Evolutionary conservation across 2,888 invertebrate species (phyloP), one percentile per base, ranked within the genome.

Genomic region (Drosophila pseudotalamancana): DNA sequence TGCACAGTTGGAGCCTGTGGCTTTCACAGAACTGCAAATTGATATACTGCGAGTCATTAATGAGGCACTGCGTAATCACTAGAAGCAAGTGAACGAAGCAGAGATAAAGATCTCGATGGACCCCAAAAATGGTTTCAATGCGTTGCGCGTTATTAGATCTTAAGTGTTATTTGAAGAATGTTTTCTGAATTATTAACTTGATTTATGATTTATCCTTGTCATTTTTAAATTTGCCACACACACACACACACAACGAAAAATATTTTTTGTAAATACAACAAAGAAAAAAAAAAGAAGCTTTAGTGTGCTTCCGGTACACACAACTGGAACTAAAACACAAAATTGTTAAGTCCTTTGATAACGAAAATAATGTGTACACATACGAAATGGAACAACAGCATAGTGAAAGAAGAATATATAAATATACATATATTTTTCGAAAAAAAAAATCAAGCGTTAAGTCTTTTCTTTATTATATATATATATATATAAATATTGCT

Each of bases 11-110:
- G 87, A 90, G 25, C 81, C 90, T 14, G 81, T 90, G 46, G 89
- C 85, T 34, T 89, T 90, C 53, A 90, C 90, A 3, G 90, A 90
- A 54, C 72, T 90, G 18, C 90, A 90, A 75, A 90, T 90, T 46
- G 87, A 90, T 50, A 90, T 90, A 61, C 61, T 90, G 49, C 84
- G 86, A 43, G 90, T 89, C 21, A 90, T 90, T 27, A 90, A 88
- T 43, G 88, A 78, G 6, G 87, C 90, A 35, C 67, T 90, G 63
- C 82, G 89, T 5, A 83, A 90, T 70, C 85, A 87, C 61, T 88
- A 75, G 74, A 31, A 48, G 35, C 43, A 50, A 40, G 9, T 21
- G 31, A 12, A 12, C 19, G 21, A 46, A 8, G 40, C 34, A 31
- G 21, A 31, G 34, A 34, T 42, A 31, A 19, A 21, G 56, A 64